These are phyloP conservation scores for Dynastes tityus DNA, from an alignment of 2,888 invertebrate species.

Conservation along the genomic window DNA sequence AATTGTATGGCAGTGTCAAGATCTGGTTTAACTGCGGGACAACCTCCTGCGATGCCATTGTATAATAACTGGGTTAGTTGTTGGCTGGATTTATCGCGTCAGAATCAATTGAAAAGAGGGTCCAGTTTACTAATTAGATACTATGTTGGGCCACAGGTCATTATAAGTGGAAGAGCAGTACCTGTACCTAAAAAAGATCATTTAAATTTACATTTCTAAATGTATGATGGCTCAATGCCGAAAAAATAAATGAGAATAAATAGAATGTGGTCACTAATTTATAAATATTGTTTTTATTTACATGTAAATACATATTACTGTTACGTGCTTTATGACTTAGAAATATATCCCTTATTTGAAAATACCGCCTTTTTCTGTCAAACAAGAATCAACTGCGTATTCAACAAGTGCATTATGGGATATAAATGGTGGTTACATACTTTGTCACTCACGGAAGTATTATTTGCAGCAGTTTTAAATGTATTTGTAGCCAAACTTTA, in stretches of 20 bases:
- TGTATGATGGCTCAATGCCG: slow-evolving; percentile 9
- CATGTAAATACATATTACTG: slow-evolving; percentile 19
- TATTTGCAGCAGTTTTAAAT: slow-evolving; percentile 60
- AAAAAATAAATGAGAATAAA: slow-evolving; percentile 16
- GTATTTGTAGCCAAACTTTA: slow-evolving; percentile 57
- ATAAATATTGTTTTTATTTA: slow-evolving; percentile 41
- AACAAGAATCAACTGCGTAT: slow-evolving; percentile 17
- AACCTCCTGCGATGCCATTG: slow-evolving; percentile 87
- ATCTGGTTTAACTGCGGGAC: slow-evolving; percentile 85
- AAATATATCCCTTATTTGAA: not conserved
- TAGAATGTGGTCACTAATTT: slow-evolving; percentile 35
- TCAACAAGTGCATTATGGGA: slow-evolving; percentile 70
- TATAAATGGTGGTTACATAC: slow-evolving; percentile 65
- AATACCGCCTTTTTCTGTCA: slow-evolving; percentile 34
- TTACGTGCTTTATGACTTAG: not conserved
- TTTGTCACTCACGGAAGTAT: slow-evolving; percentile 61
- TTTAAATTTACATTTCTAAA: slow-evolving; percentile 51
- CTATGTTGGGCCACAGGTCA: slow-evolving; percentile 73
- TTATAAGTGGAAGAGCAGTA: slow-evolving; percentile 65
- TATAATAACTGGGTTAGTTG: slow-evolving; percentile 89
- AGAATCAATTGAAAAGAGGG: slow-evolving; percentile 88
- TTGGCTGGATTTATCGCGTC: slow-evolving; percentile 83
- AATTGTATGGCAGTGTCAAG: slow-evolving; percentile 92
- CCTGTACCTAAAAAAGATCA: slow-evolving; percentile 57
- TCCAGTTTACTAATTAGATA: slow-evolving; percentile 88